Conservation (phyloP, 2,888 invertebrate species). For the Pediacus dermestoides region DNA sequence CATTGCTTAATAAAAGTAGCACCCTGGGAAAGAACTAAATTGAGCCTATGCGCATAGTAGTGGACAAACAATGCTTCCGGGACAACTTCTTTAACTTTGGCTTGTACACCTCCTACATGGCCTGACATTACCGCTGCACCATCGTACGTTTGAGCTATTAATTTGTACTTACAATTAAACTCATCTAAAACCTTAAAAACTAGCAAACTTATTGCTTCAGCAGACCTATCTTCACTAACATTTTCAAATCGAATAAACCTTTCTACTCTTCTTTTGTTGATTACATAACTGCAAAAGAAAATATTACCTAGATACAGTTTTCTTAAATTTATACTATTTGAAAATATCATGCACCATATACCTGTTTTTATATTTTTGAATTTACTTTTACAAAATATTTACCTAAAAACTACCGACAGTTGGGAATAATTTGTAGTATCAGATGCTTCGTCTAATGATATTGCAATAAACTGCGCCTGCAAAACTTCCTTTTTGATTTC, state of each 20-base stretch:
- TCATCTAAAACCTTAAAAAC: constrained; percentile 25
- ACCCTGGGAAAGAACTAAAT: constrained; percentile 27
- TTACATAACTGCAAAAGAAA: background rate
- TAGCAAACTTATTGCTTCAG: constrained; percentile 25
- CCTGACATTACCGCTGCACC: constrained; percentile 34
- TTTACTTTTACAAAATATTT: constrained; percentile 8
- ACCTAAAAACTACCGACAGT: constrained; percentile 24
- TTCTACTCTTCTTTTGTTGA: constrained; percentile 17
- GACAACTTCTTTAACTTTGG: constrained; percentile 28
- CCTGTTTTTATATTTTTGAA: background rate
- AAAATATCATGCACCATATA: background rate
- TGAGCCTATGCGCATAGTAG: constrained; percentile 19
- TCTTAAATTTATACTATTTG: too few relatives aligned
- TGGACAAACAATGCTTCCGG: constrained; percentile 26
- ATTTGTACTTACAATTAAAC: constrained; percentile 29
- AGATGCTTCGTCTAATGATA: constrained; percentile 32
- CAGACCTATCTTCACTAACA: constrained; percentile 30
- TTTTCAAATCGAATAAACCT: constrained; percentile 33
- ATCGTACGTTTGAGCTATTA: constrained; percentile 38
- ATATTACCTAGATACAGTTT: constrained; percentile 5
- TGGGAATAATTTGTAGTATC: constrained; percentile 30
- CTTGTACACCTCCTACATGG: constrained; percentile 34
- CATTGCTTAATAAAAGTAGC: constrained; percentile 29
- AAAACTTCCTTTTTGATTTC: constrained; percentile 25
- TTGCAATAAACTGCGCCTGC: constrained; percentile 28